Percentiles rank a stretch among this genome's conserved stretches.
phyloP scores from a whole-genome alignment of 2,113 vertebrate species.

The Nannospalax galili region DNA sequence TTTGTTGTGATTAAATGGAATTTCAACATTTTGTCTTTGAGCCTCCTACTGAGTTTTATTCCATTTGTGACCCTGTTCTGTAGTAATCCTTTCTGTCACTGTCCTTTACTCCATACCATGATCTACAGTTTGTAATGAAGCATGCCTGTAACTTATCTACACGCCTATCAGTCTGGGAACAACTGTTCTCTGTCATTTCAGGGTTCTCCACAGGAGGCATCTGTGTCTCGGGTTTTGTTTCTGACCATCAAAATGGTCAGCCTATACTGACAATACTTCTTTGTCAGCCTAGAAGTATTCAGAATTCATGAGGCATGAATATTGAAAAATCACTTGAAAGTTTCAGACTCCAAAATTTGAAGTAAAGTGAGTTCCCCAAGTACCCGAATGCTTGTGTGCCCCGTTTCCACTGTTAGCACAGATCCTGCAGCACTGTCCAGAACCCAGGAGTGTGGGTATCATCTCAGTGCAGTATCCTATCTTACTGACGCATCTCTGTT shows the following conservation, averaged over 20 bases:
- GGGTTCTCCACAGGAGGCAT: not conserved
- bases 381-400: not conserved
- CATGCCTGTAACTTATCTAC: not conserved
- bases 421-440: no score
- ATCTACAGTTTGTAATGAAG: not conserved
- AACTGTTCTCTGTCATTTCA: not conserved
- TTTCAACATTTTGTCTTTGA: not conserved
- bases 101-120: not conserved
- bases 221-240: not conserved
- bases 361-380: not conserved
- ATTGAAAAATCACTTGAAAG: not conserved
- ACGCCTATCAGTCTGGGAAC: not conserved
- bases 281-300: not conserved
- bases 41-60: constrained; percentile 21
- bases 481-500: not conserved
- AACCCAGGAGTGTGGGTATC: not conserved
- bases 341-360: not conserved
- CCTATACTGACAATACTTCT: no score
- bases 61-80: not conserved
- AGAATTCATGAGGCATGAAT: not conserved
- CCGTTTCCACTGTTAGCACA: no score
- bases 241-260: not conserved
- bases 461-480: not conserved
- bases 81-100: not conserved
- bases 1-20: not conserved